Conservation (phyloP, 2,888 invertebrate species). For the Globia sparganii region DNA sequence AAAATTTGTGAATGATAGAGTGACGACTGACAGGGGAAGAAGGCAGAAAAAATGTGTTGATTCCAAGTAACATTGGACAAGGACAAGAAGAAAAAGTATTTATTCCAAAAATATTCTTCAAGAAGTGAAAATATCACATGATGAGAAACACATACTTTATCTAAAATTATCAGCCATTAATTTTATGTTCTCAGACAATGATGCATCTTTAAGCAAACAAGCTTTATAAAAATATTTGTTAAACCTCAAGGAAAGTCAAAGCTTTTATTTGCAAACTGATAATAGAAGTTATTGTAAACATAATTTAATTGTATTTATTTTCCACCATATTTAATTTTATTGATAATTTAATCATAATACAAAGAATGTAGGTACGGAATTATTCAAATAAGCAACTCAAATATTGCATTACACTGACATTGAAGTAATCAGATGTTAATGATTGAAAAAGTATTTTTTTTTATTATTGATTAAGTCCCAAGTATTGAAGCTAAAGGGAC, state of each 20-base stretch:
- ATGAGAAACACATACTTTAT: slow-evolving; percentile 13
- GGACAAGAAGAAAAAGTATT: not conserved
- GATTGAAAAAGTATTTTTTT: slow-evolving; percentile 31
- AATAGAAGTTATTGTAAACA: not conserved
- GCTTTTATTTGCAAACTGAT: not conserved
- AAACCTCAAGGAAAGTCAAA: slow-evolving; percentile 2
- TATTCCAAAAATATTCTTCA: slow-evolving; percentile 21
- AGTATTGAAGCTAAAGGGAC: slow-evolving; percentile 26
- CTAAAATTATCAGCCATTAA: slow-evolving; percentile 27
- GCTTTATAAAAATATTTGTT: not conserved
- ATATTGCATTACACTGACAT: slow-evolving; percentile 18
- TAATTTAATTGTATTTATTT: slow-evolving; percentile 4
- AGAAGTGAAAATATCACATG: slow-evolving; percentile 19
- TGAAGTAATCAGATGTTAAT: slow-evolving; percentile 4
- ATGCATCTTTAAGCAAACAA: not conserved
- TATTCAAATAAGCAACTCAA: slow-evolving; percentile 1
- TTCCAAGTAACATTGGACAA: not conserved
- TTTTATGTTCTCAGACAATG: not conserved
- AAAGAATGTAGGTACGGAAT: slow-evolving; percentile 2
- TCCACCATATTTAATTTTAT: slow-evolving; percentile 7
- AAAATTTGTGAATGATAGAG: not conserved
- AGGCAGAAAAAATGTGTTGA: not conserved
- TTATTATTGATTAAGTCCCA: slow-evolving; percentile 12
- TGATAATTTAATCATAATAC: slow-evolving; percentile 25
- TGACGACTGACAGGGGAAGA: not conserved